Evolutionary conservation across 1,140 invertebrate genomes (phyloP).

Genomic region (Antheraea mylitta): DNA sequence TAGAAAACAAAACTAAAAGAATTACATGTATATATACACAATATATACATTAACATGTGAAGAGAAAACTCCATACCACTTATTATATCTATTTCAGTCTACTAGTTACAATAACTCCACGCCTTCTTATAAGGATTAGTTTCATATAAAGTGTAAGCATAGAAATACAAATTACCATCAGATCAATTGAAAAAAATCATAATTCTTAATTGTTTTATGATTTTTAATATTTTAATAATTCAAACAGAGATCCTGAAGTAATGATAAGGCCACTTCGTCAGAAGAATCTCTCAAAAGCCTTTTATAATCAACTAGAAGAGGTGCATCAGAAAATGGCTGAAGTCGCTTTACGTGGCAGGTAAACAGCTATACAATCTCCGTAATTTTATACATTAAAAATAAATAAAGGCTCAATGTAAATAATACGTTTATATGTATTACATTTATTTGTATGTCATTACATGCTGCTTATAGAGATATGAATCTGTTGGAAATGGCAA

Average conservation of each 20-base stretch:
- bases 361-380: slow-evolving; percentile 21
- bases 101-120: too few relatives aligned
- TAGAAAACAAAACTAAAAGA: too few relatives aligned
- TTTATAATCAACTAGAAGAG: slow-evolving; percentile 77
- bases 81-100: too few relatives aligned
- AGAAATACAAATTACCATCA: too few relatives aligned
- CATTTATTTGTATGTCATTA: slow-evolving; percentile 29
- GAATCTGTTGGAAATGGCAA: slow-evolving; percentile 57
- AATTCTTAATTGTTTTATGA: too few relatives aligned
- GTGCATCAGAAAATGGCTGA: slow-evolving; percentile 80
- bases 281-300: slow-evolving; percentile 80
- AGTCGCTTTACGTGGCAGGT: slow-evolving; percentile 76
- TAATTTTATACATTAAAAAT: neutral
- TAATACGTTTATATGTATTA: neutral
- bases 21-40: too few relatives aligned
- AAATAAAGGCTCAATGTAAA: neutral
- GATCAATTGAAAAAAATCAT: too few relatives aligned
- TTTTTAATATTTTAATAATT: neutral
- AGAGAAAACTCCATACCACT: too few relatives aligned
- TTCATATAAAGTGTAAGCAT: too few relatives aligned
- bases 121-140: too few relatives aligned
- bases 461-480: slow-evolving; percentile 59
- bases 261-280: slow-evolving; percentile 82
- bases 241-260: slow-evolving; percentile 63
- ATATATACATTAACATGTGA: too few relatives aligned